phyloP scores from a whole-genome alignment of 2,888 invertebrate genomes.

The Cerastis leucographa region DNA sequence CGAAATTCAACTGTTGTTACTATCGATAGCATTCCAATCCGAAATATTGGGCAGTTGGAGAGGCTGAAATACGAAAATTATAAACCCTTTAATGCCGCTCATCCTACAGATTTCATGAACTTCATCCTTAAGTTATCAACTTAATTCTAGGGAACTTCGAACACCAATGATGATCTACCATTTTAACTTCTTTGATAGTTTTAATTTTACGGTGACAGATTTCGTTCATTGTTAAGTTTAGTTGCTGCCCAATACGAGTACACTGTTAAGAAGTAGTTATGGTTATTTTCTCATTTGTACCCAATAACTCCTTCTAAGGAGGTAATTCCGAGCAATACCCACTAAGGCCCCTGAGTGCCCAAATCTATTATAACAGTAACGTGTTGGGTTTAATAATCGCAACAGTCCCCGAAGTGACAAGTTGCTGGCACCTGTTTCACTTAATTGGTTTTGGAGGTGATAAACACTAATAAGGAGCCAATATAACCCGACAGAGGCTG shows the following conservation, averaged over 20 bases:
- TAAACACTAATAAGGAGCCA: conserved; percentile 65
- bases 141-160: not conserved
- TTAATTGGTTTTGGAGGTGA: conserved; percentile 63
- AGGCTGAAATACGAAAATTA: not conserved
- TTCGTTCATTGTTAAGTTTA: not conserved
- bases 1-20: not conserved
- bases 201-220: not conserved
- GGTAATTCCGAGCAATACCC: conserved; percentile 34
- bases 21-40: not conserved
- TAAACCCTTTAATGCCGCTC: not conserved
- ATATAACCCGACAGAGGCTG: conserved; percentile 52
- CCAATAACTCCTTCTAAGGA: conserved; percentile 35
- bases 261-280: not conserved
- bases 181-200: not conserved
- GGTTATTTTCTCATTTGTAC: conserved; percentile 52
- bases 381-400: conserved; percentile 60
- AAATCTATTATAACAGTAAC: conserved; percentile 63
- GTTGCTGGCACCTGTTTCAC: conserved; percentile 63
- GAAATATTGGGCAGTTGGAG: not conserved
- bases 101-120: not conserved
- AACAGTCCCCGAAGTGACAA: conserved; percentile 59
- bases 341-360: conserved; percentile 41
- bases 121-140: not conserved
- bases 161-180: not conserved
- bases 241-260: not conserved